A percentile compares a stretch with the other conserved stretches of the same genome.
Evolutionary conservation across 2,888 invertebrate genomes (phyloP).

Genomic region (Lycocerus yunnanus): DNA sequence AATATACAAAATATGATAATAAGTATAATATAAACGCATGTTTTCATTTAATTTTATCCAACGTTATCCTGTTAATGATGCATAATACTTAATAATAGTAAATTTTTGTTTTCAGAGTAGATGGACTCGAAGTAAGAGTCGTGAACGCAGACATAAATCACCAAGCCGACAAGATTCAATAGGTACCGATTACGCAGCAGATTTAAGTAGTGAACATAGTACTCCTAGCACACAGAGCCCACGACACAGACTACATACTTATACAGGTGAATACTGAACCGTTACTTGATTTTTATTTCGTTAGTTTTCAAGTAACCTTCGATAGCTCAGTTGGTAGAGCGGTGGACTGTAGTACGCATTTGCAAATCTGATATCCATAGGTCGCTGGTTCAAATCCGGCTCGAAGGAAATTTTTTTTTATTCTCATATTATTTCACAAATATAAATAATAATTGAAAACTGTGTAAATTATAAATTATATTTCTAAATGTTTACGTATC

Average conservation of each 20-base stretch:
- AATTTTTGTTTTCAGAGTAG: slow-evolving; percentile 64
- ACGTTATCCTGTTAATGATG: too few relatives aligned
- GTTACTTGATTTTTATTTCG: neutral
- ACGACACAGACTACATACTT: slow-evolving; percentile 66
- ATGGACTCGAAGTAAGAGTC: slow-evolving; percentile 76
- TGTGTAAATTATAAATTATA: too few relatives aligned
- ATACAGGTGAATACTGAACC: slow-evolving; percentile 54
- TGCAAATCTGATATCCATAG: slow-evolving; percentile 58
- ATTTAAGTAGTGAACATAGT: slow-evolving; percentile 77
- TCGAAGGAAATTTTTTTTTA: slow-evolving; percentile 59
- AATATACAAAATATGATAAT: too few relatives aligned
- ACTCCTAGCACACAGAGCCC: slow-evolving; percentile 80
- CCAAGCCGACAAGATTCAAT: slow-evolving; percentile 65
- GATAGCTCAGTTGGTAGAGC: slow-evolving; percentile 55
- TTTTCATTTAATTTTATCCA: too few relatives aligned
- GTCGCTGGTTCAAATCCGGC: slow-evolving; percentile 73
- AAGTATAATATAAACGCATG: too few relatives aligned
- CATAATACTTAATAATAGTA: too few relatives aligned
- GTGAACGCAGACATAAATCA: slow-evolving; percentile 64
- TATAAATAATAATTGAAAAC: too few relatives aligned
- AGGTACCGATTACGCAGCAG: slow-evolving; percentile 76
- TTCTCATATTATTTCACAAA: too few relatives aligned
- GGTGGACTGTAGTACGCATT: slow-evolving; percentile 50
- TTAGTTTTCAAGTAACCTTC: slow-evolving; percentile 41
- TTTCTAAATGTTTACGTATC: too few relatives aligned